Evolutionary conservation across 2,113 vertebrate species (phyloP).

Genomic region (Cavia aperea): DNA sequence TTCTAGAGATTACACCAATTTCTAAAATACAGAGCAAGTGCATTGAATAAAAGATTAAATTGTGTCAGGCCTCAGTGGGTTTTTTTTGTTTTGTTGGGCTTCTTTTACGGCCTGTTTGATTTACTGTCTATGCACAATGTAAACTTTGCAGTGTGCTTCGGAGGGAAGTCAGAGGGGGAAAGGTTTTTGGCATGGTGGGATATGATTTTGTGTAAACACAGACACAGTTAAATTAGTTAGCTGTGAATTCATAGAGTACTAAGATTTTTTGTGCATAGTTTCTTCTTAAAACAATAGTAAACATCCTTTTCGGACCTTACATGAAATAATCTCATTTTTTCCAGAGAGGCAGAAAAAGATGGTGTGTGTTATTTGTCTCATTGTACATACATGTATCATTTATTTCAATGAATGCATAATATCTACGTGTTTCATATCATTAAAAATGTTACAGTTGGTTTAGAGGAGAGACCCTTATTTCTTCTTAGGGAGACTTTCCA

Average conservation of each 20-base stretch:
- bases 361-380: not conserved
- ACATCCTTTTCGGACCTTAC: not conserved
- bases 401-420: not conserved
- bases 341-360: not conserved
- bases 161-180: not conserved
- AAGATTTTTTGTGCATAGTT: conserved; percentile 27
- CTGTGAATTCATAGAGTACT: not conserved
- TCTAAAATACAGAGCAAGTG: conserved; percentile 28
- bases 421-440: not conserved
- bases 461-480: not conserved
- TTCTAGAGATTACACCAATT: not conserved
- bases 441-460: not conserved
- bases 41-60: conserved; percentile 50
- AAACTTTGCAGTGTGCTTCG: not conserved
- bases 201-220: conserved; percentile 20
- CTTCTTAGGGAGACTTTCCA: not conserved
- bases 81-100: not conserved
- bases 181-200: not conserved
- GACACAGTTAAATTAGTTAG: not conserved
- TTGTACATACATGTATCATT: not conserved
- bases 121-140: not conserved
- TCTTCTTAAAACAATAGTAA: conserved; percentile 31
- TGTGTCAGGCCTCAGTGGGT: not conserved
- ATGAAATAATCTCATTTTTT: not conserved
- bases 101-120: not conserved